phyloP scores from a whole-genome alignment of 2,797 vertebrate species.

The Silurus aristotelis region DNA sequence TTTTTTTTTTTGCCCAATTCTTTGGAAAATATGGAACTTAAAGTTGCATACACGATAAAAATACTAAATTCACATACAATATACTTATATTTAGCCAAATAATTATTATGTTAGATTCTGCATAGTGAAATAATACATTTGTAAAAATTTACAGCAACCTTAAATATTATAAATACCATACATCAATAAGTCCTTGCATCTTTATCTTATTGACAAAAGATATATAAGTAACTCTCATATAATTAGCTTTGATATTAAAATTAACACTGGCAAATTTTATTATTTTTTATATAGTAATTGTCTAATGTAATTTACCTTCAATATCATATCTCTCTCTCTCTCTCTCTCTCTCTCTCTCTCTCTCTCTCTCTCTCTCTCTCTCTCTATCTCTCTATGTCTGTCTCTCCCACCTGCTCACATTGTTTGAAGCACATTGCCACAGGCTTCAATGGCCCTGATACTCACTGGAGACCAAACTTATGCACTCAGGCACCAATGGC shows the following conservation, averaged over 20 bases:
- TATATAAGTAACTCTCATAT: neutral
- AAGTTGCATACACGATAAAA: neutral
- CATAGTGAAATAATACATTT: neutral
- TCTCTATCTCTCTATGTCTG: neutral
- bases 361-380: neutral
- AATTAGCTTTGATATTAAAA: neutral
- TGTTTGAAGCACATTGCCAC: constrained; percentile 18
- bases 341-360: neutral
- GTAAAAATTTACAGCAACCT: neutral
- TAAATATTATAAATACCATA: neutral
- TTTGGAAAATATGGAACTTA: neutral
- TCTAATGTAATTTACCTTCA: neutral
- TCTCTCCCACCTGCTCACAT: neutral
- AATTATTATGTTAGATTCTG: neutral
- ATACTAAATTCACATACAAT: neutral
- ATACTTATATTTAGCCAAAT: neutral
- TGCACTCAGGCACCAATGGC: constrained; percentile 13
- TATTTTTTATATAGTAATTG: neutral
- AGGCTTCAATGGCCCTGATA: constrained; percentile 33
- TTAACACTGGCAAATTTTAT: neutral
- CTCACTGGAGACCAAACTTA: constrained; percentile 33
- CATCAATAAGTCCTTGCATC: neutral
- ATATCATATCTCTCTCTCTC: neutral
- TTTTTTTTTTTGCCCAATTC: neutral
- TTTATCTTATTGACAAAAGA: neutral